These are phyloP conservation scores for Caenorhabditis macrosperma DNA, from an alignment of 2,888 invertebrate species.

Conservation along the genomic window DNA sequence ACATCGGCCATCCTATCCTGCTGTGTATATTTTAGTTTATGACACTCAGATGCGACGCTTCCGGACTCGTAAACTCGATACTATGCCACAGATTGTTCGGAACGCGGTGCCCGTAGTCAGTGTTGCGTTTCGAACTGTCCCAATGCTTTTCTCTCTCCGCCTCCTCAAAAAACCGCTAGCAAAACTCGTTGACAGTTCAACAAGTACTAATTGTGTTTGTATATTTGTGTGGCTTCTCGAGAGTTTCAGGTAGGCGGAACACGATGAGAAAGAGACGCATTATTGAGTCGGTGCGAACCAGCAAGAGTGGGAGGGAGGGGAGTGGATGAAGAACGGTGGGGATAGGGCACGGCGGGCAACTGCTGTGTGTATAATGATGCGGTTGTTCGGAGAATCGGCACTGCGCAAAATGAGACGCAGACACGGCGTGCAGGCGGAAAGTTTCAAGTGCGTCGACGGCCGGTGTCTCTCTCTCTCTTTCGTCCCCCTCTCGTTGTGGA, in stretches of 20 bases:
- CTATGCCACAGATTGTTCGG: not conserved
- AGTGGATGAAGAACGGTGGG: constrained; percentile 10
- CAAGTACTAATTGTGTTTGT: constrained; percentile 18
- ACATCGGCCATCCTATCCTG: not conserved
- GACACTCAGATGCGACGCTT: constrained; percentile 6
- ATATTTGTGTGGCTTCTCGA: constrained; percentile 10
- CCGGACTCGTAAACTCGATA: constrained; percentile 3
- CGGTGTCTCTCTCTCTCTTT: constrained; percentile 27
- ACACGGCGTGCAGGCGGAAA: constrained; percentile 50
- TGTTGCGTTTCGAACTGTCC: not conserved
- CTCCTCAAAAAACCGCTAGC: constrained; percentile 9
- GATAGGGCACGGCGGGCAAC: constrained; percentile 12
- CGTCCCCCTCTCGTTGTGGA: constrained; percentile 23
- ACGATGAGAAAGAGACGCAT: constrained; percentile 11
- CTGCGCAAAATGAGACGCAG: constrained; percentile 18
- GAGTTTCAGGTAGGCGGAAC: constrained; percentile 21
- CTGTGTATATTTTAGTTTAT: constrained; percentile 17
- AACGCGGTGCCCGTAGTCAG: not conserved
- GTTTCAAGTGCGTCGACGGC: constrained; percentile 46
- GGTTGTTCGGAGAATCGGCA: constrained; percentile 19
- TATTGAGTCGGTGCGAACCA: constrained; percentile 12
- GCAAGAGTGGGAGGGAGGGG: constrained; percentile 1
- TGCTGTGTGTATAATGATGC: constrained; percentile 51
- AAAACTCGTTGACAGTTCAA: constrained; percentile 27
- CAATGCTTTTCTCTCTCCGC: not conserved